Evolutionary conservation across 53 echinoderm and acorn worm genomes (phyloP).

Genomic region (Astropecten irregularis): DNA sequence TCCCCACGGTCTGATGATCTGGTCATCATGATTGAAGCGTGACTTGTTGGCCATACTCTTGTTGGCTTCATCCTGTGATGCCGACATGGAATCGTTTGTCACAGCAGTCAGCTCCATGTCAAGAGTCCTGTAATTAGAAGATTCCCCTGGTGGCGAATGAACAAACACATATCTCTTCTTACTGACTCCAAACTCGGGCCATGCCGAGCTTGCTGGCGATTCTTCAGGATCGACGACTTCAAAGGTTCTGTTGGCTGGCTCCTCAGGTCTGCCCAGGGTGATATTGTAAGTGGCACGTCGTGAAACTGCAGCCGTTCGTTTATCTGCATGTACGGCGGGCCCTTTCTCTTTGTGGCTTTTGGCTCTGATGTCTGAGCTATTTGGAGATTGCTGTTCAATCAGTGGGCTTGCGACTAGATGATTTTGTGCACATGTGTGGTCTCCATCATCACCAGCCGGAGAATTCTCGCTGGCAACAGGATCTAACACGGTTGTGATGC

Average conservation of each 20-base stretch:
- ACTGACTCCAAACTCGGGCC: not conserved
- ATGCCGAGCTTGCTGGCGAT: not conserved
- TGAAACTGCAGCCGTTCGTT: not conserved
- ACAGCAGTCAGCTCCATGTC: constrained; percentile 13
- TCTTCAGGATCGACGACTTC: not conserved
- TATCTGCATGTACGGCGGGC: no score
- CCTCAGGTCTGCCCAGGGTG: not conserved
- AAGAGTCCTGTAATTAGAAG: not conserved
- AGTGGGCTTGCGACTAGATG: not conserved
- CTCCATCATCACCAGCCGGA: not conserved
- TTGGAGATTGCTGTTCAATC: not conserved
- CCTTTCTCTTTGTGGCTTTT: not conserved
- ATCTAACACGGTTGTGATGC: constrained; percentile 42
- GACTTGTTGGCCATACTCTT: not conserved
- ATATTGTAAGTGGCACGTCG: constrained; percentile 23
- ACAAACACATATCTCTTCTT: constrained; percentile 31
- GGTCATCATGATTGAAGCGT: constrained; percentile 17
- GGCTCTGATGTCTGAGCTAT: not conserved
- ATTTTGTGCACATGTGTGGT: not conserved
- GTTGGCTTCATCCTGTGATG: not conserved
- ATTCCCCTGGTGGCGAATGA: constrained; percentile 19
- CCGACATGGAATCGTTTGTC: not conserved
- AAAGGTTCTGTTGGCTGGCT: not conserved
- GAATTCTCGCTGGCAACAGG: constrained; percentile 40
- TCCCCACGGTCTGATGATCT: constrained; percentile 37